Conservation (phyloP, 1,140 invertebrate species). For the Nylanderia fulva region DNA sequence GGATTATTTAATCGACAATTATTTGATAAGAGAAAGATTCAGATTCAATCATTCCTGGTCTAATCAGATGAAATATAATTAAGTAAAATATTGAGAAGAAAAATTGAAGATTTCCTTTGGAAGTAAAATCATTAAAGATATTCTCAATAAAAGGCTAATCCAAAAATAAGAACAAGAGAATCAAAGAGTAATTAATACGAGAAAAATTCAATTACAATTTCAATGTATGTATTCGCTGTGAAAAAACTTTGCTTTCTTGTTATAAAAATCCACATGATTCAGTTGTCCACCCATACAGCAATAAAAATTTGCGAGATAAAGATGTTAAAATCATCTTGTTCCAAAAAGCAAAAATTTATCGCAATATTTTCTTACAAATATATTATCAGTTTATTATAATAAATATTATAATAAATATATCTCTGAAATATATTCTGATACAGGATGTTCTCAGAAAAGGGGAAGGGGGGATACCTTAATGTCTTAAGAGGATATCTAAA, state of each 20-base stretch:
- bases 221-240: background rate
- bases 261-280: conserved; percentile 15
- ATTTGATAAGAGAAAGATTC: no score
- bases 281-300: conserved; percentile 28
- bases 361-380: conserved; percentile 13
- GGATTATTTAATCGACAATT: no score
- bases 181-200: no score
- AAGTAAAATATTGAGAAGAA: no score
- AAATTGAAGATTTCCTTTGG: no score
- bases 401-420: conserved; percentile 11
- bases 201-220: no score
- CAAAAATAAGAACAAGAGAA: no score
- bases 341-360: conserved; percentile 19
- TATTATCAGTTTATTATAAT: conserved; percentile 15
- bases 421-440: background rate
- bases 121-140: no score
- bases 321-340: conserved; percentile 4
- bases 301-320: conserved; percentile 37
- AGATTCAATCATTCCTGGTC: no score
- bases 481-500: no score
- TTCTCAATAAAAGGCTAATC: no score
- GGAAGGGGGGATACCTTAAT: background rate
- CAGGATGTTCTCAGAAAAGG: conserved; percentile 16
- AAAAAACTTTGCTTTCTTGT: background rate
- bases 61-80: no score